Base-by-base conservation (phyloP, 2,888 invertebrate genomes). In the Eueremaeus valkanovi region DNA sequence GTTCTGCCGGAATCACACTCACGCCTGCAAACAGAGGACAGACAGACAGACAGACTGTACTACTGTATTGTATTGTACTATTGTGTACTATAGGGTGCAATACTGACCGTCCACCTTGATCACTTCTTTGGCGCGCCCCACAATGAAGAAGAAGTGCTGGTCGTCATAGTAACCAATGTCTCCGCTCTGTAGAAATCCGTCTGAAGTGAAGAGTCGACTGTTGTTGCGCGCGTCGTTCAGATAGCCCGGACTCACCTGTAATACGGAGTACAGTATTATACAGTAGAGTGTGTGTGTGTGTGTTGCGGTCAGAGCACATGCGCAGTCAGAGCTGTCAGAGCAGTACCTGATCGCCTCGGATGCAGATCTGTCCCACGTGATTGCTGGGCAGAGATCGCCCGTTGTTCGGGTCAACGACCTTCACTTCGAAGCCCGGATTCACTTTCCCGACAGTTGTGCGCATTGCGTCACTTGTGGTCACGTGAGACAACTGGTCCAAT, bases 151-250 rank as follows among this genome's bases (percentile, higher is more conserved):
- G 33, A 27, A 33, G 3, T 63, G 1, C 1, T 63, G 31, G 16
- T 63, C 61, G 33, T 63, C 61, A 63, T 63, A 63, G 33, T 63
- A 63, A 1, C 33, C 61, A 33, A 63, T 31, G 24, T 63, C 61
- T 24, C 33, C 61, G n/a, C 33, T 63, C n/a, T 33, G 31, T 8
- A 63, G 9, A 33, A 33, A 63, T 16, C 61, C 61, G 9, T 63
- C 61, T 1, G 8, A 21, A 33, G 61, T 63, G n/a, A 63, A 63
- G 18, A 63, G 61, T 6, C 11, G 31, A 8, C 3, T 6, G 24
- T 63, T 63, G 13, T 31, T 33, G 5, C 16, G 1, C 3, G 1
- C 6, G 24, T 63, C 33, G 18, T 63, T 9, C 0, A 63, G 9
- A 63, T 63, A 63, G 8, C 61, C 61, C 1, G 61, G 61, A 3